Base-by-base conservation (phyloP, 2,113 vertebrate genomes). In the Atractosteus spatula region DNA sequence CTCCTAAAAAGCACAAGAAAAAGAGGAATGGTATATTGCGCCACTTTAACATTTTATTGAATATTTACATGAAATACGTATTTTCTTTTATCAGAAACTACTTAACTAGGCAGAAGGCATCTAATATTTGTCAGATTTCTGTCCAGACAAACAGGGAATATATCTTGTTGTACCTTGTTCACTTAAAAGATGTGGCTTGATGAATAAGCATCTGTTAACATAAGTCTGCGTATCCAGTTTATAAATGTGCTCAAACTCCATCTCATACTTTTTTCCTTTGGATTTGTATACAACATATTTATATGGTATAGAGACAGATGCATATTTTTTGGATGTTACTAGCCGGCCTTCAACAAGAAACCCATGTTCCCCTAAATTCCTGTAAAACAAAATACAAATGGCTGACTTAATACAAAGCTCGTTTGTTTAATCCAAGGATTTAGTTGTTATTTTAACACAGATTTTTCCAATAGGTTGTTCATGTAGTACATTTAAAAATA, bases 291-390 rank as follows among this genome's bases (percentile, higher is more conserved):
- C 0, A 3, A 95, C 0, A 4, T 99, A 99, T 79, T 99, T 98
- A 84, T 99, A 99, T 0, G 95, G 92, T 75, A 96, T 90, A 0
- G 0, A 0, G 54, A 4, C 56, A 3, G 82, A 0, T 14, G 71
- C 0, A 1, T 76, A 63, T 0, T 68, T 0, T 80, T 74, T 93
- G 2, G 14, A 29, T 10, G 95, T 68, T 4, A 4, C 0, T 0
- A 86, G n/a, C 0, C 55, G 44, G 44, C 96, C 96, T 63, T 92
- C 89, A 0, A 97, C 80, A 42, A 98, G 89, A 70, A 78, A 89
- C 2, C 96, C 95, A 0, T 93, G 86, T 0, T 89, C 78, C 11
- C 0, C 76, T 2, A 96, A 71, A 41, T 78, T 0, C 72, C 97
- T 99, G 59, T 0, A 74, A 43, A 51, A 66, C 69, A 72, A 71